These are phyloP conservation scores for Diorhabda carinulata DNA, from an alignment of 1,140 invertebrate species.

Conservation along the genomic window DNA sequence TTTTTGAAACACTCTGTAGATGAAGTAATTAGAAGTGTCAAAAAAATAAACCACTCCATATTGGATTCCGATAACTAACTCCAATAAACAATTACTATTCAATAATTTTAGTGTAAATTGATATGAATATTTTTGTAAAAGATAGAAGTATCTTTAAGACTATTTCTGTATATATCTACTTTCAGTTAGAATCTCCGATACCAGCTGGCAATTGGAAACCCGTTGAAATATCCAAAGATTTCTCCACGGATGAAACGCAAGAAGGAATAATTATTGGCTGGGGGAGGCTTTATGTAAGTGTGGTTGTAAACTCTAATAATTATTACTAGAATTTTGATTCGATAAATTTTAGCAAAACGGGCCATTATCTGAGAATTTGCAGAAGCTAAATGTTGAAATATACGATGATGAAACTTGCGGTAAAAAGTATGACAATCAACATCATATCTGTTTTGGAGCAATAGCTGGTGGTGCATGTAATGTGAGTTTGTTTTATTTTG, in stretches of 20 bases:
- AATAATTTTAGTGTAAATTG: too few relatives aligned
- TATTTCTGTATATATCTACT: not conserved
- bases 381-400: slow-evolving; percentile 26
- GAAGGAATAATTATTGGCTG: slow-evolving; percentile 28
- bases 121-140: too few relatives aligned
- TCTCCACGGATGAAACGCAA: slow-evolving; percentile 16
- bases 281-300: slow-evolving; percentile 26
- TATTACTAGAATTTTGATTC: not conserved
- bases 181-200: slow-evolving; percentile 21
- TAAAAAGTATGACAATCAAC: slow-evolving; percentile 12
- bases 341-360: slow-evolving; percentile 24
- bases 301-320: not conserved
- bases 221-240: slow-evolving; percentile 23
- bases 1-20: too few relatives aligned
- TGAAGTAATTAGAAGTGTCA: too few relatives aligned
- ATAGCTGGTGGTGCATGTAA: slow-evolving; percentile 25
- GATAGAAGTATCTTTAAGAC: too few relatives aligned
- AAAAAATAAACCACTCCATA: too few relatives aligned
- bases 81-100: too few relatives aligned
- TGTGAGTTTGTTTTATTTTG: slow-evolving; percentile 18
- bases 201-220: slow-evolving; percentile 25
- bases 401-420: slow-evolving; percentile 23
- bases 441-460: slow-evolving; percentile 30
- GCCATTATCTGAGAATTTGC: slow-evolving; percentile 19
- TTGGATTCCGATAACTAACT: too few relatives aligned